A percentile compares a stretch with the other conserved stretches of the same genome.
phyloP scores from a whole-genome alignment of 2,888 invertebrate species.

The Eulithis testata region DNA sequence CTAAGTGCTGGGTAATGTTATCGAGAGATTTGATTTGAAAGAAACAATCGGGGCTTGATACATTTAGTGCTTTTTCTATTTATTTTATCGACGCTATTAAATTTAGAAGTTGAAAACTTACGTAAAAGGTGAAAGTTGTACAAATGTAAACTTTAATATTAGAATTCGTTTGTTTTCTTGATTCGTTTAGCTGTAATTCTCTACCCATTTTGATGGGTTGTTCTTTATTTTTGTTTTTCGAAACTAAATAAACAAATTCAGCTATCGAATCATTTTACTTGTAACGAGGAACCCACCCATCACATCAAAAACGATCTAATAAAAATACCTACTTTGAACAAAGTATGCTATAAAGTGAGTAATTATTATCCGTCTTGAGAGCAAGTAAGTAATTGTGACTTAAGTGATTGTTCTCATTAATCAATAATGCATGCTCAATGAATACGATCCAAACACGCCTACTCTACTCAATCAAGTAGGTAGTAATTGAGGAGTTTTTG shows the following conservation, averaged over 20 bases:
- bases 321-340: constrained; percentile 27
- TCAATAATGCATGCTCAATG: constrained; percentile 64
- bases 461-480: constrained; percentile 46
- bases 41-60: constrained; percentile 18
- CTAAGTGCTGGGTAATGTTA: constrained; percentile 48
- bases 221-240: too few relatives aligned
- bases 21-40: constrained; percentile 30
- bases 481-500: constrained; percentile 32
- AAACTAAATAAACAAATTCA: too few relatives aligned
- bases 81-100: not conserved
- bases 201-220: too few relatives aligned
- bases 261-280: too few relatives aligned
- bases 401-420: constrained; percentile 63
- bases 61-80: constrained; percentile 18
- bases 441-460: constrained; percentile 53
- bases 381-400: constrained; percentile 52
- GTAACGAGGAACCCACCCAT: not conserved
- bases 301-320: constrained; percentile 18
- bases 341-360: constrained; percentile 45
- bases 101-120: constrained; percentile 1
- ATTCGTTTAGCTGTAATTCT: too few relatives aligned
- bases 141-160: too few relatives aligned
- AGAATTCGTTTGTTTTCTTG: too few relatives aligned
- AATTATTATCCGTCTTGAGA: constrained; percentile 55
- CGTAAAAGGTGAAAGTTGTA: not conserved